Evolutionary conservation across 2,797 vertebrate genomes (phyloP).

Genomic region (Nannoperca obscura): DNA sequence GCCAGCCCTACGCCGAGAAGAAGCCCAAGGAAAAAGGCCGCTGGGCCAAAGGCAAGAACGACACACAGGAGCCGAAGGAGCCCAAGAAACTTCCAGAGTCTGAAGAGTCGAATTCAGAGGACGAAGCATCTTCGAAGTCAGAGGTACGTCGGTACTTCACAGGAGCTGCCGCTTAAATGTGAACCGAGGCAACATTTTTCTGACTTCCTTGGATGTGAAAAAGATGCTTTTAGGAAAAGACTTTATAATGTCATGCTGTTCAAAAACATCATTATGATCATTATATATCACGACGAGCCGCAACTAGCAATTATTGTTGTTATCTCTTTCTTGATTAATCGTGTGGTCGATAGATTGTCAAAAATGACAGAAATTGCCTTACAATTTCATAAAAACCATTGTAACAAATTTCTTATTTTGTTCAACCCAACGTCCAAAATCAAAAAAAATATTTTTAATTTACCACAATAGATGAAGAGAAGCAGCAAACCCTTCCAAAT

Average conservation of each 20-base stretch:
- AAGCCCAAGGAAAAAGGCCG: constrained; percentile 94
- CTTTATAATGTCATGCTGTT: neutral
- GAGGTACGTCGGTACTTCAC: constrained; percentile 85
- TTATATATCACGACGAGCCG: neutral
- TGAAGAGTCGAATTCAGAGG: constrained; percentile 96
- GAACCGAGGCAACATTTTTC: neutral
- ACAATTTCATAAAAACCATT: too few species aligned
- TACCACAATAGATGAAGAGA: neutral
- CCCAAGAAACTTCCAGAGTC: constrained; percentile 91
- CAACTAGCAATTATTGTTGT: neutral
- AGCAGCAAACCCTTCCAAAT: neutral
- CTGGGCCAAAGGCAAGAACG: constrained; percentile 89
- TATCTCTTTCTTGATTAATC: neutral
- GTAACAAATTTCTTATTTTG: neutral
- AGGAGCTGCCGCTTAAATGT: neutral
- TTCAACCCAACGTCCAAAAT: neutral
- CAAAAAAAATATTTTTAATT: neutral
- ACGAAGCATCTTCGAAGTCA: constrained; percentile 96
- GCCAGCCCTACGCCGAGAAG: constrained; percentile 88
- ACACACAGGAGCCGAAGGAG: constrained; percentile 90
- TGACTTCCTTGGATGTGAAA: neutral
- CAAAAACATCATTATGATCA: neutral
- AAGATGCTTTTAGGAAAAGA: neutral
- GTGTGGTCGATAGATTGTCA: neutral
- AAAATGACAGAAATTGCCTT: neutral